These are phyloP conservation scores for Drepana arcuata DNA, from an alignment of 1,140 invertebrate genomes.

Conservation along the genomic window DNA sequence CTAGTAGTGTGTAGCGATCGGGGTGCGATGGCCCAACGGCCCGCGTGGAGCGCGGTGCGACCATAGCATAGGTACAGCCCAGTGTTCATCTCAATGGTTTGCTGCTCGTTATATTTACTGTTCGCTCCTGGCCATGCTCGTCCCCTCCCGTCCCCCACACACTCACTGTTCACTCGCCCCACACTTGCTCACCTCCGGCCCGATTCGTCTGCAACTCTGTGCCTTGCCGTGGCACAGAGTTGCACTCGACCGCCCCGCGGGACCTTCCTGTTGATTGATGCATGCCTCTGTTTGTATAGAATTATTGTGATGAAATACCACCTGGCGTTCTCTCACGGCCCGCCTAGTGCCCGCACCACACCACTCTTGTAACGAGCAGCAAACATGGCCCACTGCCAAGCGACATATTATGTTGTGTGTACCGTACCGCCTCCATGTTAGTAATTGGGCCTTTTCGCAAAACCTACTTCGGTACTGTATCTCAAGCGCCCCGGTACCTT, in stretches of 20 bases:
- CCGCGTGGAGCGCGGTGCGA: conserved; percentile 31
- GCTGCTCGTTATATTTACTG: conserved; percentile 68
- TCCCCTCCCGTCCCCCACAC: conserved; percentile 18
- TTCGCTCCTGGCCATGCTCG: conserved; percentile 29
- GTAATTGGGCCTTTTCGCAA: too few relatives aligned
- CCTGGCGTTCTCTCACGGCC: conserved; percentile 30
- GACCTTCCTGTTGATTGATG: conserved; percentile 33
- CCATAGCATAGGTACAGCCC: conserved; percentile 51
- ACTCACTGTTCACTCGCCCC: conserved; percentile 30
- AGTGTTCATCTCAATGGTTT: conserved; percentile 60
- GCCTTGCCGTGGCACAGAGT: conserved; percentile 4
- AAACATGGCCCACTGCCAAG: conserved; percentile 20
- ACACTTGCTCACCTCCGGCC: conserved; percentile 26
- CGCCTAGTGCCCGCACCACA: conserved; percentile 12
- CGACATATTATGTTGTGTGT: too few relatives aligned
- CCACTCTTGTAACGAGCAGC: conserved; percentile 30
- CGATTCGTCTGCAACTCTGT: conserved; percentile 16
- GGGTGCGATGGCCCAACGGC: conserved; percentile 18
- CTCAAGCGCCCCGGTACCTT: too few relatives aligned
- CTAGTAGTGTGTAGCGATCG: conserved; percentile 42
- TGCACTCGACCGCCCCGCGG: conserved; percentile 22
- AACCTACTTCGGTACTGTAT: too few relatives aligned
- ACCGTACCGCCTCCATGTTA: too few relatives aligned
- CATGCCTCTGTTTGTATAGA: conserved; percentile 55
- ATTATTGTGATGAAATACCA: conserved; percentile 52